phyloP scores from a whole-genome alignment of 2,797 vertebrate genomes.

The Crocidura indochinensis region DNA sequence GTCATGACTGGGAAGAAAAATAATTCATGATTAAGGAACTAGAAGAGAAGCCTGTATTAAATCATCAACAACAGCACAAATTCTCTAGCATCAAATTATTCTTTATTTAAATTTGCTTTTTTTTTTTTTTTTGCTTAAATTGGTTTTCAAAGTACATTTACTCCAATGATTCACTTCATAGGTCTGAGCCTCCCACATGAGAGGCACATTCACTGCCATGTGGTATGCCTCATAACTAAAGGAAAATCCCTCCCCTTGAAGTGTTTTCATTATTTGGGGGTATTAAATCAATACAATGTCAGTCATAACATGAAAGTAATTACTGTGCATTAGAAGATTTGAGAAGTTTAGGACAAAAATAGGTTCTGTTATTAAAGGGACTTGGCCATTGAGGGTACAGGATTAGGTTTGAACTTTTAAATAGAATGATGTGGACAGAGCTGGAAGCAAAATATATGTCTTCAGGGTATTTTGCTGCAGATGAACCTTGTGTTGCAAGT shows the following conservation, averaged over 20 bases:
- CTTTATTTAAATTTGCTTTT: neutral
- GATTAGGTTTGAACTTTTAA: neutral
- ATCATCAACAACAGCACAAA: neutral
- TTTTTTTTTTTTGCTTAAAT: constrained; percentile 1
- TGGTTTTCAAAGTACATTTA: neutral
- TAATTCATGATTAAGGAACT: constrained; percentile 23
- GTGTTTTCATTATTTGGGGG: neutral
- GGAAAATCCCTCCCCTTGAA: neutral
- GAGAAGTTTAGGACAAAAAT: neutral
- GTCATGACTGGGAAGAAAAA: neutral
- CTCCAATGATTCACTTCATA: neutral
- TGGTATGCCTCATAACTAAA: neutral
- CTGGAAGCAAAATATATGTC: too few relatives aligned
- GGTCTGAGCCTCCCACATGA: neutral
- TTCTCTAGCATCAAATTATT: constrained; percentile 47
- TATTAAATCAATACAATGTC: neutral
- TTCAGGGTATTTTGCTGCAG: too few relatives aligned
- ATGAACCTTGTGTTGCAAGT: too few relatives aligned
- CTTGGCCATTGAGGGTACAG: accelerated
- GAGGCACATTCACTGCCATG: neutral
- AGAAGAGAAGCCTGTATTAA: neutral
- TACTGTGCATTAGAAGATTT: neutral
- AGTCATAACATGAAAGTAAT: neutral
- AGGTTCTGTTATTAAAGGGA: neutral
- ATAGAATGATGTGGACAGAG: too few relatives aligned